Evolutionary conservation across 2,113 vertebrate genomes (phyloP), one percentile per base, ranked within the genome.

Genomic region (Entelurus aequoreus): DNA sequence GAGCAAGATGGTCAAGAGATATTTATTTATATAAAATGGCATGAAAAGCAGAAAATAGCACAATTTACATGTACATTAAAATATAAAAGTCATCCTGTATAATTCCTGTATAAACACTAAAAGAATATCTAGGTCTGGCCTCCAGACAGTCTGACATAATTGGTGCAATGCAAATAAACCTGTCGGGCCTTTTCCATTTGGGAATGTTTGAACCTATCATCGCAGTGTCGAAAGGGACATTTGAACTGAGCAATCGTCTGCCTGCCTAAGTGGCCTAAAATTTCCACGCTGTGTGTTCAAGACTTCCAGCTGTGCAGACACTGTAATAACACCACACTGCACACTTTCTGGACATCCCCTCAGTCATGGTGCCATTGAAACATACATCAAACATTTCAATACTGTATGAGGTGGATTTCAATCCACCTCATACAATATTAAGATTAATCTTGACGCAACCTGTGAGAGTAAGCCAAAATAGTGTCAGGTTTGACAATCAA

Each of bases 281-380:
- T 71, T 81, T 83, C 64, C 36, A 69, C 65, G 63, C 48, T 65
- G 74, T 74, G 71, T 65, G 66, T 65, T 65, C 72, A 48, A 62
- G 71, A 69, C 61, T 64, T 78, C 85, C 83, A 87, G 86, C 87
- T 87, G 85, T 72, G 81, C 60, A 44, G 48, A 47, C 60, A 55
- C 73, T 77, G 80, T 75, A 75, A 81, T 76, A 72, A 77, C 79
- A 76, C 68, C 62, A 64, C 68, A 63, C 35, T 6, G 19, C 75
- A 75, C 63, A 35, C 71, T 81, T 83, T 65, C 69, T 76, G 78
- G 78, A 84, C 77, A 75, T 84, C 82, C 80, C 81, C 77, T 76
- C 71, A 63, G 76, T 69, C 64, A 68, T 59, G 35, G 49, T 74
- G 76, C 79, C 77, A 81, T 83, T 77, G 81, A 68, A 82, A 86